phyloP scores from a whole-genome alignment of 2,113 vertebrate species.

The Chunga burmeisteri region DNA sequence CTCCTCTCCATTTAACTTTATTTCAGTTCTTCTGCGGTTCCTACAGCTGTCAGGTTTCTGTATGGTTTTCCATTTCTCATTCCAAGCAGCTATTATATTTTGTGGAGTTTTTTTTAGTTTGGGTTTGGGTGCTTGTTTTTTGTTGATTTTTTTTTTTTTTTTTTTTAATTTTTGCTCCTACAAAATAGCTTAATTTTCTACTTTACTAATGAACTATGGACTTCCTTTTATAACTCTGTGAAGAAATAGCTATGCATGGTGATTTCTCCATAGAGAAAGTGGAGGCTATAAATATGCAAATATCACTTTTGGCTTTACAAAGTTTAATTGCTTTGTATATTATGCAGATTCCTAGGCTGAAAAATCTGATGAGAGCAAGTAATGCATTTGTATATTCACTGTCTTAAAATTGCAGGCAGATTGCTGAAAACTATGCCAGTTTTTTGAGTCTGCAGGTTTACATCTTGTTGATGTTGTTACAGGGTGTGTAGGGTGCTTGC shows the following conservation, averaged over 20 bases:
- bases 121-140: too few species aligned
- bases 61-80: background rate
- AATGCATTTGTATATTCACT: background rate
- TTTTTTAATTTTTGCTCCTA: background rate
- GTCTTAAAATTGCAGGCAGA: background rate
- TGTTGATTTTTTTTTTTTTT: background rate
- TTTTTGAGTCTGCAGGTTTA: conserved; percentile 1
- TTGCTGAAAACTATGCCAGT: background rate
- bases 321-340: conserved; percentile 38
- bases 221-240: conserved; percentile 24
- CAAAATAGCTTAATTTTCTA: background rate
- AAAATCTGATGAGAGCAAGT: conserved; percentile 3
- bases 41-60: background rate
- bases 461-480: background rate
- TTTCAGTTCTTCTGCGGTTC: background rate
- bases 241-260: background rate
- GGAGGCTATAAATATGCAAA: conserved; percentile 27
- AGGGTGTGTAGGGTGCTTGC: background rate
- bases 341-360: conserved; percentile 7
- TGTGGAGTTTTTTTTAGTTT: background rate
- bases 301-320: conserved; percentile 23
- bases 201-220: background rate
- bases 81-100: background rate
- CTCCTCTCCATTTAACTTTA: background rate
- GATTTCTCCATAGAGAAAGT: conserved; percentile 28